Evolutionary conservation across 2,888 invertebrate species (phyloP), one percentile per base, ranked within the genome.

Genomic region (Lochmaea capreae): DNA sequence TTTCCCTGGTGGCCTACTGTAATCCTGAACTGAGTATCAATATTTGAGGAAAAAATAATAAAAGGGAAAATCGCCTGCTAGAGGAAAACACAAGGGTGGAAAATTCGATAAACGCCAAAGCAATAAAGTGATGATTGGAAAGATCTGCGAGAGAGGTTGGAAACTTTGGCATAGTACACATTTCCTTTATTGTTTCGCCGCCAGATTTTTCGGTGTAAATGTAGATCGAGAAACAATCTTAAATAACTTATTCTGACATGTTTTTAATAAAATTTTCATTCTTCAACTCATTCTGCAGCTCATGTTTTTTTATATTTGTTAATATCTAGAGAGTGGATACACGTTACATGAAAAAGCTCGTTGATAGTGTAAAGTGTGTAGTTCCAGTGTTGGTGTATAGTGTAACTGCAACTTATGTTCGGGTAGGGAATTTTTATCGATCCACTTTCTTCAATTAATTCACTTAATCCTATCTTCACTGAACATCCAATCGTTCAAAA

Each of bases 171-270:
- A 74, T 75, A 72, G 69, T 77, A 65, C 65, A 74, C 77, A 77
- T 74, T 74, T 71, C 43, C 74, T 14, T 71, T 71, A 72, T 76
- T 82, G 81, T 92, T 93, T 79, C 93, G 98, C 18, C 18, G 70
- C 54, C 65, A 71, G 71, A 71, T 71, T 71, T 71, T 65, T 16
- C 52, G 22, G 3, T 26, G 9, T 18, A 11, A 11, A 49, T 39
- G 16, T 46, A 68, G 46, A 61, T 58, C 26, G 14, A 68, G 49
- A 68, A 46, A 68, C 42, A 68, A 33, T 22, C 11, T 63, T 62
- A 33, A 52, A 0, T 22, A 16, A 66, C 46, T 6, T 8, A 33
- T 8, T 33, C 8, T 8, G 33, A 33, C 33, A 33, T 33, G 33
- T 8, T 33, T 33, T 33, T 1, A 33, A 33, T 33, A 33, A 33